Evolutionary conservation across 2,888 invertebrate genomes (phyloP).

Genomic region (Liopterus haemorrhoidalis): DNA sequence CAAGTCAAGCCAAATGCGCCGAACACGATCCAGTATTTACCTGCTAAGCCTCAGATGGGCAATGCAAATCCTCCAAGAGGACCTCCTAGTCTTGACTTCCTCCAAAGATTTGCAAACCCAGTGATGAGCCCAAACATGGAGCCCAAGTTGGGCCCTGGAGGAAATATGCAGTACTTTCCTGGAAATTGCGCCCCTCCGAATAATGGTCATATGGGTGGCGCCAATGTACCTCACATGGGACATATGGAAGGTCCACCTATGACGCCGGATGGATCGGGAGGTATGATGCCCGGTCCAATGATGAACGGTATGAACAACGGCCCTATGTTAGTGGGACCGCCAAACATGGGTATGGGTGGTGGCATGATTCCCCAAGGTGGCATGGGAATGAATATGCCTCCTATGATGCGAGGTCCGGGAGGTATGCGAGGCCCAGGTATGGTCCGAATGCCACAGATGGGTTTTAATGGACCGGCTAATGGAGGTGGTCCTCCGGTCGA

Average conservation of each 20-base stretch:
- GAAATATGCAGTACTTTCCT: conserved; percentile 69
- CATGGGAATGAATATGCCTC: conserved; percentile 44
- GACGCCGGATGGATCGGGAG: conserved; percentile 42
- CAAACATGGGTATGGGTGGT: conserved; percentile 43
- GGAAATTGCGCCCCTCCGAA: conserved; percentile 53
- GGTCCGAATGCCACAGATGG: conserved; percentile 45
- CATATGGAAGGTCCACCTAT: conserved; percentile 45
- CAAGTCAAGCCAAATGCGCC: conserved; percentile 95
- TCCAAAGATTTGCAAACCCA: conserved; percentile 83
- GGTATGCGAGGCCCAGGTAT: conserved; percentile 46
- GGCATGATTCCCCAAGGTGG: conserved; percentile 44
- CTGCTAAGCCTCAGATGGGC: conserved; percentile 83
- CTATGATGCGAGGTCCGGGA: conserved; percentile 42
- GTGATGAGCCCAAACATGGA: conserved; percentile 65
- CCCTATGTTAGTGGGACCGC: conserved; percentile 41
- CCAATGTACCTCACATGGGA: conserved; percentile 45
- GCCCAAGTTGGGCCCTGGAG: conserved; percentile 61
- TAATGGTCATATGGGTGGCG: conserved; percentile 47
- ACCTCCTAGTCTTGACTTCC: conserved; percentile 83
- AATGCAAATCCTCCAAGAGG: conserved; percentile 65
- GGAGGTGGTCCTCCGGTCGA: conserved; percentile 40
- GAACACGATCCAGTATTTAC: conserved; percentile 96
- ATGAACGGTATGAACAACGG: conserved; percentile 42
- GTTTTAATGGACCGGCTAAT: conserved; percentile 42
- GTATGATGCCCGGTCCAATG: conserved; percentile 50